A percentile compares a stretch with the other conserved stretches of the same genome.
Evolutionary conservation across 2,113 vertebrate species (phyloP).

Genomic region (Ailuropoda melanoleuca): DNA sequence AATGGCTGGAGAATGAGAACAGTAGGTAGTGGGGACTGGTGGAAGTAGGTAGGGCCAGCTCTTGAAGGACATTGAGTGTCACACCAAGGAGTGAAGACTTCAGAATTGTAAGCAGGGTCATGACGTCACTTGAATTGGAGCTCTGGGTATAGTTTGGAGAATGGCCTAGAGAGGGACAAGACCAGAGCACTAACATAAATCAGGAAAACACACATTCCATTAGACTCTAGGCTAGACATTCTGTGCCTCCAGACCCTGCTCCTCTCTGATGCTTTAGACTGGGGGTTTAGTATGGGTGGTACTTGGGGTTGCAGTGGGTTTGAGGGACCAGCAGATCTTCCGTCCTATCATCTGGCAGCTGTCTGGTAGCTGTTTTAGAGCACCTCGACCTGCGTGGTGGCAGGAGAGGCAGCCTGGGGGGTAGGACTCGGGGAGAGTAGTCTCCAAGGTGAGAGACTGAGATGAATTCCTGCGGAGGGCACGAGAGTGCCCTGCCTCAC

Average conservation of each 20-base stretch:
- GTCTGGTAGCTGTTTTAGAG: not conserved
- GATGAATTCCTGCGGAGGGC: not conserved
- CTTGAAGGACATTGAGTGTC: accelerated
- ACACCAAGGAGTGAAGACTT: not conserved
- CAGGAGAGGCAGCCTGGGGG: not conserved
- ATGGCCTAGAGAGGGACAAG: not conserved
- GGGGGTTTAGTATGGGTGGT: not conserved
- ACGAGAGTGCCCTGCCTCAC: accelerated
- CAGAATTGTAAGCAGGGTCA: not conserved
- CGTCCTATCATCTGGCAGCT: not conserved
- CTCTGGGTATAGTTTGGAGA: not conserved
- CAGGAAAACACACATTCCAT: accelerated
- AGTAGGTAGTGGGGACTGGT: too few species aligned
- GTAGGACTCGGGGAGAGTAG: not conserved
- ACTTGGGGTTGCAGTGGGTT: not conserved
- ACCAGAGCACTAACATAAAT: not conserved
- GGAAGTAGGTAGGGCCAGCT: not conserved
- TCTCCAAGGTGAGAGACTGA: not conserved
- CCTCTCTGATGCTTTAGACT: not conserved
- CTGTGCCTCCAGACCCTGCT: not conserved
- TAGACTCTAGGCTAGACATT: not conserved
- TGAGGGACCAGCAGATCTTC: not conserved
- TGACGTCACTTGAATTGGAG: not conserved
- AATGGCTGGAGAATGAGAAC: not conserved
- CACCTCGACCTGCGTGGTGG: accelerated